Conservation (phyloP, 2,113 vertebrate genomes). For the Mirounga angustirostris region DNA sequence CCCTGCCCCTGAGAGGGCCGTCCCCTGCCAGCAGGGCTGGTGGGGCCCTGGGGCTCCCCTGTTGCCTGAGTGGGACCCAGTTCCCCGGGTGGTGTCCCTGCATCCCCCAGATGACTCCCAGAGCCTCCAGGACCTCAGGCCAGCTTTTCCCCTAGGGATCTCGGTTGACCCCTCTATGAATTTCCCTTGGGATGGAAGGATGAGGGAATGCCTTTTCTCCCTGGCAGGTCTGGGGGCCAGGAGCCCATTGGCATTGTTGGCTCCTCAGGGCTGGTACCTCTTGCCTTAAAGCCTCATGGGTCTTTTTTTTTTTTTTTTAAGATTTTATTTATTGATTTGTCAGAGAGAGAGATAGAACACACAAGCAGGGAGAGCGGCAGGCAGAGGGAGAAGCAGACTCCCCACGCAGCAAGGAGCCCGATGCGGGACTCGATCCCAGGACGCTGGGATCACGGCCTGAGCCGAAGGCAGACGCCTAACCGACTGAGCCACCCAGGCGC, state of each 20-base stretch:
- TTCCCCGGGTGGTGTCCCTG: accelerated
- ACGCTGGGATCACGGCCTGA: too few species aligned
- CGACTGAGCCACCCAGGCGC: too few species aligned
- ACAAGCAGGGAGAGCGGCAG: too few species aligned
- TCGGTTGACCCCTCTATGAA: accelerated
- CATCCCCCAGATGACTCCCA: accelerated
- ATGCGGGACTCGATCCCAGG: too few species aligned
- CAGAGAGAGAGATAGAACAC: too few species aligned
- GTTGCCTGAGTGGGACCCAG: background rate
- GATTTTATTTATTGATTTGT: too few species aligned
- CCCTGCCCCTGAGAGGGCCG: background rate
- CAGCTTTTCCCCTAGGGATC: background rate
- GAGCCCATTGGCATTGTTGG: accelerated
- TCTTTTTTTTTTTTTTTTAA: background rate
- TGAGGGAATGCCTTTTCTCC: background rate
- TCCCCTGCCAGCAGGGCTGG: background rate
- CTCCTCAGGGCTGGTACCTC: background rate
- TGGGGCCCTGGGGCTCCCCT: background rate
- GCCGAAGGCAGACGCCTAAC: too few species aligned
- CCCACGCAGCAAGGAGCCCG: too few species aligned
- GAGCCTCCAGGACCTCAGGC: background rate
- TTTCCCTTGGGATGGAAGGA: background rate
- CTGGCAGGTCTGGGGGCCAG: background rate
- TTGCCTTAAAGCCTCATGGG: accelerated
- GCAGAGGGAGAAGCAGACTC: too few species aligned